A percentile compares a stretch with the other conserved stretches of the same genome.
phyloP scores from a whole-genome alignment of 2,113 vertebrate species.

The Pongo abelii region DNA sequence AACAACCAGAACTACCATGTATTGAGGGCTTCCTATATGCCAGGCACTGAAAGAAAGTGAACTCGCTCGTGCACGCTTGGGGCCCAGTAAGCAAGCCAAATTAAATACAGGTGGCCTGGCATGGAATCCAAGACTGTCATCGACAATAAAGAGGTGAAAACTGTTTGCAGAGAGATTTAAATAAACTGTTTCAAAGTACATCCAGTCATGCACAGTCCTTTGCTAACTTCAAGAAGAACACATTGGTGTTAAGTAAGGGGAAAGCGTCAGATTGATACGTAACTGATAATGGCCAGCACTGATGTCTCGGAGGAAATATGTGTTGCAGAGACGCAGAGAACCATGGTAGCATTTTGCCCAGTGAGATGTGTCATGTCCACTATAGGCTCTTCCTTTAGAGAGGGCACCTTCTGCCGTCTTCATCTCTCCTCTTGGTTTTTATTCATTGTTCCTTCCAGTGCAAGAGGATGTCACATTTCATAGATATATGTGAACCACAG shows the following conservation, averaged over 20 bases:
- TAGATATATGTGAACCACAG: not conserved
- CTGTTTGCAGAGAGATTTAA: slow-evolving; percentile 12
- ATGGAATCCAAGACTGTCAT: not conserved
- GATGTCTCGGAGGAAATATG: fast-evolving
- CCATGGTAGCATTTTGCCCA: not conserved
- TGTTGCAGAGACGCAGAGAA: not conserved
- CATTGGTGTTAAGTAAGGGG: not conserved
- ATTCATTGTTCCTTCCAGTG: not conserved
- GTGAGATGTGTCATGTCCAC: not conserved
- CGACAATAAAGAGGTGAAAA: slow-evolving; percentile 46
- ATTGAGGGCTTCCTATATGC: slow-evolving; percentile 51
- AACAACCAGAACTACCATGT: not conserved
- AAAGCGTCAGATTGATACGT: not conserved
- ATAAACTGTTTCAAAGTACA: not conserved
- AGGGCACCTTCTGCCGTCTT: not conserved
- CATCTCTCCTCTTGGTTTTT: not conserved
- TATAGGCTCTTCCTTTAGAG: not conserved
- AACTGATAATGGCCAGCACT: not conserved
- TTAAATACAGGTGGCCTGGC: slow-evolving; percentile 47
- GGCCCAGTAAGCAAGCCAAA: slow-evolving; percentile 28
- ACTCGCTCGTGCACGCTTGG: not conserved
- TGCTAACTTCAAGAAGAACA: not conserved
- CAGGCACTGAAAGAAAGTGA: not conserved
- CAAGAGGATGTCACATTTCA: not conserved
- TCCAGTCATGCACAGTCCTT: not conserved